phyloP scores from a whole-genome alignment of 1,140 invertebrate genomes.

The Oscheius sp. region DNA sequence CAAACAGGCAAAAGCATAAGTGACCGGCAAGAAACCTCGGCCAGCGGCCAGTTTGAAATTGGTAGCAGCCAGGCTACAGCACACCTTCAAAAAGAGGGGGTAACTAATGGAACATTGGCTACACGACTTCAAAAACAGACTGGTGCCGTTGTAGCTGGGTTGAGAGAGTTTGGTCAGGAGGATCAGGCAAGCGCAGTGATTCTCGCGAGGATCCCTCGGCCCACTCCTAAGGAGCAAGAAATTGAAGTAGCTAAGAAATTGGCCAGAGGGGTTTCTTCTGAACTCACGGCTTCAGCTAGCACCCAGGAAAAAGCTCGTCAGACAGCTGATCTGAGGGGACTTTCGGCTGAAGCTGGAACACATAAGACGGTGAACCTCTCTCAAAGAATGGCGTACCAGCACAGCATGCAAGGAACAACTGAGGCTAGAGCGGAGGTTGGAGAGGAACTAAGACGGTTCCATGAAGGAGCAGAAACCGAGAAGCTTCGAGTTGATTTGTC shows the following conservation, averaged over 20 bases:
- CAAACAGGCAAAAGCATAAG: too few relatives aligned
- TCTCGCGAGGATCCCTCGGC: neutral
- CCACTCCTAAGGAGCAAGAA: neutral
- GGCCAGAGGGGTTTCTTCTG: neutral
- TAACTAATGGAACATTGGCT: neutral
- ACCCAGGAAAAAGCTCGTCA: neutral
- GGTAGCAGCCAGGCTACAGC: neutral
- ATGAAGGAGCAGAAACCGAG: too few relatives aligned
- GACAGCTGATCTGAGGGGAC: neutral
- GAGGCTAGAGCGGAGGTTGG: too few relatives aligned
- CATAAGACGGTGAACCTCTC: neutral
- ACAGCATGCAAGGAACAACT: neutral
- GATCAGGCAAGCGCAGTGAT: neutral
- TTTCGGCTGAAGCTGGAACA: neutral
- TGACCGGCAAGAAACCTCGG: neutral
- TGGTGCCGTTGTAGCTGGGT: neutral
- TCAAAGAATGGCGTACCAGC: neutral
- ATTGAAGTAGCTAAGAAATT: neutral
- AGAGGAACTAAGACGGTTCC: too few relatives aligned
- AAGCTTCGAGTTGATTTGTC: too few relatives aligned
- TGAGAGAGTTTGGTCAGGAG: neutral
- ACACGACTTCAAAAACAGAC: neutral
- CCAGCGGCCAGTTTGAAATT: neutral
- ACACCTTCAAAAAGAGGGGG: neutral
- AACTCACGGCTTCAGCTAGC: neutral